Evolutionary conservation across 2,888 invertebrate species (phyloP).

Genomic region (Xestobium rufovillosum): DNA sequence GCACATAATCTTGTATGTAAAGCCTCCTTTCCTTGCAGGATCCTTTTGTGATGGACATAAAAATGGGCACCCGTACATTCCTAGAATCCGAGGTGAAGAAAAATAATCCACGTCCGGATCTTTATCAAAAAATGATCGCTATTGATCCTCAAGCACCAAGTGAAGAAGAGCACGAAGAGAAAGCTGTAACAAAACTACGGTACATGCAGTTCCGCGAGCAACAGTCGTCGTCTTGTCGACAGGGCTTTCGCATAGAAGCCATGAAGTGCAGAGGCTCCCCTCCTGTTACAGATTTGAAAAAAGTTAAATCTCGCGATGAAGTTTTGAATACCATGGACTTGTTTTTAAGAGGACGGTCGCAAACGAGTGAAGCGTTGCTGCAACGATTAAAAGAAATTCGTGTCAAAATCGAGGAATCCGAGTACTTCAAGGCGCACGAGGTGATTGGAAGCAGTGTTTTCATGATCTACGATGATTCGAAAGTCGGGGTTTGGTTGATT

Average conservation of each 20-base stretch:
- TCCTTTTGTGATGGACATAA: constrained; percentile 95
- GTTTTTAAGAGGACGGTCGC: constrained; percentile 62
- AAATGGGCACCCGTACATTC: constrained; percentile 94
- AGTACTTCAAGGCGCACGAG: constrained; percentile 81
- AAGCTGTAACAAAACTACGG: constrained; percentile 88
- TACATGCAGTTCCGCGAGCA: constrained; percentile 96
- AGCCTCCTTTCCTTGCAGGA: constrained; percentile 52
- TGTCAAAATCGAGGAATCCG: constrained; percentile 70
- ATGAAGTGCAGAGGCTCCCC: constrained; percentile 78
- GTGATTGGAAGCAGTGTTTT: constrained; percentile 91
- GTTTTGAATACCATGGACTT: constrained; percentile 65
- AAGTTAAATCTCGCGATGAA: constrained; percentile 70
- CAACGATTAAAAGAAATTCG: constrained; percentile 71
- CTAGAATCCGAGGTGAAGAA: constrained; percentile 92
- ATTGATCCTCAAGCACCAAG: constrained; percentile 85
- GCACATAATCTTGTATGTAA: too few relatives aligned
- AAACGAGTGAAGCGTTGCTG: constrained; percentile 61
- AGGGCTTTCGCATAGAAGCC: constrained; percentile 95
- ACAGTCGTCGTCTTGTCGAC: constrained; percentile 84
- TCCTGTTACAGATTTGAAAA: constrained; percentile 83
- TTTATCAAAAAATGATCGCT: constrained; percentile 93
- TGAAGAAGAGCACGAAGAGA: constrained; percentile 66
- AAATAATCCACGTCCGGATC: constrained; percentile 70
- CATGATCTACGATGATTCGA: constrained; percentile 82
- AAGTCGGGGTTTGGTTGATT: constrained; percentile 91